phyloP scores from a whole-genome alignment of 2,888 invertebrate species.

The Ganaspis brasiliensis region DNA sequence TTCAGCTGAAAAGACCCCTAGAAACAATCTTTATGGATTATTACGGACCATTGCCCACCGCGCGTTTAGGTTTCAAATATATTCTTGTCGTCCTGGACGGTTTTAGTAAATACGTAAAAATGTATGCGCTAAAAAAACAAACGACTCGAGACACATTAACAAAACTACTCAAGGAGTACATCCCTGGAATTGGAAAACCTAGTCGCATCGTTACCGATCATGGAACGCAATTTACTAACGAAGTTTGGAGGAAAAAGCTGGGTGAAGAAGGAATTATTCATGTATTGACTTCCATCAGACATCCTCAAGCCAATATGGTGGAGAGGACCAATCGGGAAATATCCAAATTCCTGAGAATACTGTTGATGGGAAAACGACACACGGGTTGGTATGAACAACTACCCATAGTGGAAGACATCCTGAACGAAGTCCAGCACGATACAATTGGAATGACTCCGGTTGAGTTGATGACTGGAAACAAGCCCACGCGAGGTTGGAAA shows the following conservation, averaged over 20 bases:
- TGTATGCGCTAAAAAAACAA: constrained; percentile 52
- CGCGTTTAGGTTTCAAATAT: constrained; percentile 32
- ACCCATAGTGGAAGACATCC: constrained; percentile 10
- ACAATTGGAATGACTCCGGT: constrained; percentile 3
- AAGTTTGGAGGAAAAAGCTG: constrained; percentile 27
- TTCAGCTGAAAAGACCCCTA: constrained; percentile 21
- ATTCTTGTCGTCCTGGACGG: constrained; percentile 50
- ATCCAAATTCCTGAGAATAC: constrained; percentile 12
- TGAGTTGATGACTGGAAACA: not conserved
- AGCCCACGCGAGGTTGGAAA: not conserved
- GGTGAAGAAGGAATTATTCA: constrained; percentile 18
- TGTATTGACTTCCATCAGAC: constrained; percentile 42
- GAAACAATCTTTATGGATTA: constrained; percentile 55
- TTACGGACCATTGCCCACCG: constrained; percentile 52
- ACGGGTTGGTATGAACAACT: not conserved
- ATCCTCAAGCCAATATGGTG: too few species aligned
- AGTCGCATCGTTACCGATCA: constrained; percentile 38
- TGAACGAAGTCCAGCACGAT: constrained; percentile 34
- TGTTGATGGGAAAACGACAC: not conserved
- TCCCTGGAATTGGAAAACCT: constrained; percentile 40
- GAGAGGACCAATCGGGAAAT: constrained; percentile 52
- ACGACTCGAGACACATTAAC: constrained; percentile 18
- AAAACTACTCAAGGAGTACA: constrained; percentile 4
- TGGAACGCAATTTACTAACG: constrained; percentile 47
- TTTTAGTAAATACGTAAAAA: constrained; percentile 43